A percentile compares a stretch with the other conserved stretches of the same genome.
These are phyloP conservation scores for Creontiades dilutus DNA, from an alignment of 2,888 invertebrate genomes.

Conservation along the genomic window DNA sequence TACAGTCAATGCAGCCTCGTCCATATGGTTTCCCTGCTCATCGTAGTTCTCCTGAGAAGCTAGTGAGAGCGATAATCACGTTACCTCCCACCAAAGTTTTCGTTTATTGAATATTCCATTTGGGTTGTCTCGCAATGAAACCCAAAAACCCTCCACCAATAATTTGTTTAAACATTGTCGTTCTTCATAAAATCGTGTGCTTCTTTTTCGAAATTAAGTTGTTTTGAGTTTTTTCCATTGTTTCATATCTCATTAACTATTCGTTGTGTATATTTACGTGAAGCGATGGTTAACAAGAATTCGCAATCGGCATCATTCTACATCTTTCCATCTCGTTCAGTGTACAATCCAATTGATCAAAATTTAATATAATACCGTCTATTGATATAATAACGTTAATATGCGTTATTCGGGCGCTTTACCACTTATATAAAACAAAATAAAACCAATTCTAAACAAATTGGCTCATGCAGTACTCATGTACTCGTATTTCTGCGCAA, in stretches of 20 bases:
- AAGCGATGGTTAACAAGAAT: not conserved
- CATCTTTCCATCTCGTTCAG: no score
- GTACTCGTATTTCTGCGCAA: no score
- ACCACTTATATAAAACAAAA: no score
- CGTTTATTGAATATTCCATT: not conserved
- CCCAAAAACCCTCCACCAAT: not conserved
- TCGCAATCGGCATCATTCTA: no score
- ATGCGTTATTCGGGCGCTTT: no score
- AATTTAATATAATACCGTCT: no score
- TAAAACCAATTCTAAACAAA: no score
- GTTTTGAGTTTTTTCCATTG: not conserved
- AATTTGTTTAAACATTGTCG: not conserved
- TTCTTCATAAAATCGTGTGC: not conserved
- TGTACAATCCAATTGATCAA: no score
- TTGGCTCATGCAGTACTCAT: no score
- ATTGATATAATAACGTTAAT: no score
- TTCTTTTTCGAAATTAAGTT: not conserved
- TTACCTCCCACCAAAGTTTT: slow-evolving; percentile 7
- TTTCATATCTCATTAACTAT: not conserved
- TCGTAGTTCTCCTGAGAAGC: slow-evolving; percentile 49
- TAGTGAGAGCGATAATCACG: slow-evolving; percentile 5
- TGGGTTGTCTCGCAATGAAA: slow-evolving; percentile 17
- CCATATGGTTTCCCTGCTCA: slow-evolving; percentile 54
- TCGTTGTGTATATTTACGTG: not conserved
- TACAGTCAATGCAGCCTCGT: slow-evolving; percentile 48